phyloP scores from a whole-genome alignment of 2,888 invertebrate species.

The Papilio protenor region DNA sequence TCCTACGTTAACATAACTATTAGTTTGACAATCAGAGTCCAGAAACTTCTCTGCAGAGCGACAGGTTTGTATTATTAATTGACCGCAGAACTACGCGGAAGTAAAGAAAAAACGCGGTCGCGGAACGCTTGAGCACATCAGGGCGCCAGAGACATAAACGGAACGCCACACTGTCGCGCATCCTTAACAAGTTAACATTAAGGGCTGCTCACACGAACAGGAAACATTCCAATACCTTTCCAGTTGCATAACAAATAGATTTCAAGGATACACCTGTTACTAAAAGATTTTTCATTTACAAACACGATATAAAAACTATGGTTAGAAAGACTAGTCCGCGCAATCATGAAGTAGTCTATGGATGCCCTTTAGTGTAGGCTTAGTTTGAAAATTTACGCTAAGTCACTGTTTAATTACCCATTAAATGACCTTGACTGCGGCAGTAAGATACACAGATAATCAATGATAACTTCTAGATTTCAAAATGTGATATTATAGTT shows the following conservation, averaged over 20 bases:
- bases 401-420: not conserved
- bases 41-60: not conserved
- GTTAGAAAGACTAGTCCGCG: not conserved
- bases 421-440: not conserved
- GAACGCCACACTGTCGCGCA: slow-evolving; percentile 9
- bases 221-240: slow-evolving; percentile 11
- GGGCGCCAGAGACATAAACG: slow-evolving; percentile 29
- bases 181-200: slow-evolving; percentile 30
- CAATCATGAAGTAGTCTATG: too few relatives aligned
- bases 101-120: not conserved
- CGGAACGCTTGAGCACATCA: slow-evolving; percentile 6
- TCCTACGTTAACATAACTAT: not conserved
- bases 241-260: slow-evolving; percentile 1
- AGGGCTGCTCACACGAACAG: slow-evolving; percentile 7
- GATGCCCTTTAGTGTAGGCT: not conserved
- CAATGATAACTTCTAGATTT: not conserved
- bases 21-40: not conserved
- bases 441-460: not conserved
- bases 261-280: not conserved
- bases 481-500: not conserved
- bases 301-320: not conserved
- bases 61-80: not conserved
- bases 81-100: slow-evolving; percentile 19
- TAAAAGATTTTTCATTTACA: not conserved
- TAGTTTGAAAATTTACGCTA: not conserved